Base-by-base conservation (phyloP, 2,113 vertebrate species). In the Muscicapa adusta region DNA sequence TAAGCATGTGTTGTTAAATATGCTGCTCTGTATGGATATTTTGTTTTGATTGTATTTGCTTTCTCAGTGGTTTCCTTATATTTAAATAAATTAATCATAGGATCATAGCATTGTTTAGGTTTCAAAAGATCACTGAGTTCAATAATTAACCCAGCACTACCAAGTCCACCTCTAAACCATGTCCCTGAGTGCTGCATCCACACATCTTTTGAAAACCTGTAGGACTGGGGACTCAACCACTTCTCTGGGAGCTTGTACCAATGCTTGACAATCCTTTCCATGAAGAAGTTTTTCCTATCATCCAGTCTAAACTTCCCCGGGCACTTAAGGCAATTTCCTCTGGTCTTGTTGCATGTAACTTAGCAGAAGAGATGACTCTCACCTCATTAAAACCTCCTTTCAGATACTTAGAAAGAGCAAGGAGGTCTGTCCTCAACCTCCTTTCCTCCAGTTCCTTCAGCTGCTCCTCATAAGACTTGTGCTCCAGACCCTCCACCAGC, bases 1-100 rank as follows among this genome's bases (percentile, higher is more conserved):
- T 28, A 61, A 50, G 16, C 18, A 57, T 25, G 8, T 78, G 10
- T 67, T 25, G 11, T 73, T 48, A 17, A 54, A n/a, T 24, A 8
- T 78, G 40, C 12, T 67, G 5, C 13, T 87, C 19, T 60, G 11
- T 63, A 26, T 1, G 2, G 5, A 5, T 77, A 17, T 66, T 93
- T 91, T 87, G 28, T 82, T 87, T 74, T 36, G 8, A 51, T 88
- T 48, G 5, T 6, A n/a, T 91, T 94, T 91, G 40, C 71, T 84
- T 94, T 80, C 62, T 81, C 29, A 26, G 15, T 61, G 16, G 5
- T 70, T 93, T 91, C 43, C 50, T 82, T 53, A 18, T 66, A 50
- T 83, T 92, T 88, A 36, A 77, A 48, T 24, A 87, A 82, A 75
- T 48, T 54, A 18, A 67, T 67, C 45, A 34, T 36, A 47, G 18